Evolutionary conservation across 2,888 invertebrate species (phyloP).

Genomic region (Geotrupes spiniger): DNA sequence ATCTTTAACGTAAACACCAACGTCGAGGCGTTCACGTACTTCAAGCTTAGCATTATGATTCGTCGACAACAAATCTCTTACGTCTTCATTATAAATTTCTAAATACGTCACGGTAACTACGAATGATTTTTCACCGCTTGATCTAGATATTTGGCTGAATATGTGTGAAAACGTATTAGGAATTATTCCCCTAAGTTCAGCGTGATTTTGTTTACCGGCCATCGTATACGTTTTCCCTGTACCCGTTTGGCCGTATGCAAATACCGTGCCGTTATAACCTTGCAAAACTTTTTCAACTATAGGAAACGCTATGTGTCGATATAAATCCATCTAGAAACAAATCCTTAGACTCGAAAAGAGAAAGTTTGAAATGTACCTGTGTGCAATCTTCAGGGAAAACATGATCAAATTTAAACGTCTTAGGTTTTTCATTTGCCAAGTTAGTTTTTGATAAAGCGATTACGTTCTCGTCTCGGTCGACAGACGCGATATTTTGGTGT

Average conservation of each 20-base stretch:
- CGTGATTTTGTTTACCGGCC: constrained; percentile 86
- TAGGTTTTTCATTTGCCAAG: constrained; percentile 73
- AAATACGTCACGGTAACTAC: constrained; percentile 95
- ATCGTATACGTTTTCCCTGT: constrained; percentile 99
- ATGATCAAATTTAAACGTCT: constrained; percentile 92
- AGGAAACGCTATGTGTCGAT: constrained; percentile 92
- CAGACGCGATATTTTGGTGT: constrained; percentile 69
- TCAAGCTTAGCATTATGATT: constrained; percentile 84
- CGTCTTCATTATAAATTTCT: constrained; percentile 99
- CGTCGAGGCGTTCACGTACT: constrained; percentile 93
- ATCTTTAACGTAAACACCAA: constrained; percentile 98
- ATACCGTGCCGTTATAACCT: constrained; percentile 94
- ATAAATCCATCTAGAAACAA: constrained; percentile 76
- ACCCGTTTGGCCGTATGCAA: constrained; percentile 90
- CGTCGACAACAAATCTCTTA: constrained; percentile 84
- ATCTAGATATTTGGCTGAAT: constrained; percentile 95
- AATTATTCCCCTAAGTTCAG: constrained; percentile 92
- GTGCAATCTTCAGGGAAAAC: constrained; percentile 85
- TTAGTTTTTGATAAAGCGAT: constrained; percentile 75
- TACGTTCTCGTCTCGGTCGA: constrained; percentile 73
- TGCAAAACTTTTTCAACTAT: constrained; percentile 95
- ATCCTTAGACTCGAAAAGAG: not conserved
- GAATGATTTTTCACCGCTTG: constrained; percentile 71
- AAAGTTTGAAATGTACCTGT: constrained; percentile 58
- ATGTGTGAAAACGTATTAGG: constrained; percentile 99